Percentiles rank a stretch among this genome's conserved stretches.
Conservation (phyloP, 37 sponge, comb jelly and placozoan genomes). For the Corticium candelabrum region DNA sequence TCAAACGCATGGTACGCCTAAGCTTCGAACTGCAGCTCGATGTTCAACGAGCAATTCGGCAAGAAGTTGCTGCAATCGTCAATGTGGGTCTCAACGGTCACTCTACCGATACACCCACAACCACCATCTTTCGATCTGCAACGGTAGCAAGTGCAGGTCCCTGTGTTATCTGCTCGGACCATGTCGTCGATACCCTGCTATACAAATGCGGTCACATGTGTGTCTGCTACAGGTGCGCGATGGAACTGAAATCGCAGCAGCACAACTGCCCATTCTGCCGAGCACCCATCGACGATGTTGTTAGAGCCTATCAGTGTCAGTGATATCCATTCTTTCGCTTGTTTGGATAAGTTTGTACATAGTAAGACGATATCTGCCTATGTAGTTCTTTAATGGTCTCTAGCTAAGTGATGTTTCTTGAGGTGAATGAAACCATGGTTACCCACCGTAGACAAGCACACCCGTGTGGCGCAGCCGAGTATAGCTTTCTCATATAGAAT, state of each 20-base stretch:
- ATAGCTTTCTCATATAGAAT: no score
- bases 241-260: constrained; percentile 50
- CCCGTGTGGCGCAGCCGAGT: no score
- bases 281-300: constrained; percentile 71
- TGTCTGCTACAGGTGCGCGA: constrained; percentile 68
- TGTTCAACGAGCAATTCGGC: constrained; percentile 73
- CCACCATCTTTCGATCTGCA: background rate
- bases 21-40: constrained; percentile 81
- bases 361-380: no score
- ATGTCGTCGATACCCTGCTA: constrained; percentile 57
- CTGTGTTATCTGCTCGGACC: constrained; percentile 76
- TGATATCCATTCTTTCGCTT: no score
- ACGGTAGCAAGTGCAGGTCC: constrained; percentile 34
- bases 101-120: background rate
- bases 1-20: constrained; percentile 63
- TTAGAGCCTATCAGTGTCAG: constrained; percentile 40
- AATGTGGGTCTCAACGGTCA: background rate
- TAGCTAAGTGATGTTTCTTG: no score
- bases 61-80: constrained; percentile 84
- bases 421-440: no score
- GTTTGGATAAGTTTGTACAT: no score
- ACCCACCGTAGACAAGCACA: no score
- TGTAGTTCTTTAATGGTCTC: no score
- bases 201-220: constrained; percentile 96
- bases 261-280: constrained; percentile 86